Conservation (phyloP, 2,113 vertebrate species). For the Ciconia maguari region DNA sequence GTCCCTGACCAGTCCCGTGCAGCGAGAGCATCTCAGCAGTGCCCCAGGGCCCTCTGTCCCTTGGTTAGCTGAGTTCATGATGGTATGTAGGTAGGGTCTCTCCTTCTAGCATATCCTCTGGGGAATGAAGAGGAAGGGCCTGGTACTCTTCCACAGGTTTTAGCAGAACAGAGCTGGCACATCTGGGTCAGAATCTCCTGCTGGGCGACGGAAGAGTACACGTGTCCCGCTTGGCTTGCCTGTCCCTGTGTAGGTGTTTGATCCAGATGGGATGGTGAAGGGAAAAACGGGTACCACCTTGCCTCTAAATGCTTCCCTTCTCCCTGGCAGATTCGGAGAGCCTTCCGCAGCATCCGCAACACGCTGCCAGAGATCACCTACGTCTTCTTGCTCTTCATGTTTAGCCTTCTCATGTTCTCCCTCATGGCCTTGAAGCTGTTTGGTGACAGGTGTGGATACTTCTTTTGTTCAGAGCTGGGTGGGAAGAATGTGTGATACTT, state of each 20-base stretch:
- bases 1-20: neutral
- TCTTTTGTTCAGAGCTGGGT: neutral
- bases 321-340: conserved; percentile 82
- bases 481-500: neutral
- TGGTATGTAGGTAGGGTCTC: fast-evolving
- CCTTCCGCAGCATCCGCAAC: conserved; percentile 89
- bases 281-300: fast-evolving
- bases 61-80: neutral
- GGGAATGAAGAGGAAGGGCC: neutral
- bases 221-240: neutral
- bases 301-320: neutral
- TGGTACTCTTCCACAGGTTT: neutral
- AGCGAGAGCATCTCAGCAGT: neutral
- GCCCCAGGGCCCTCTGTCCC: neutral
- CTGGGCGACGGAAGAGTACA: neutral
- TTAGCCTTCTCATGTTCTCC: conserved; percentile 91
- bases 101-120: neutral
- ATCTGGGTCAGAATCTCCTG: neutral
- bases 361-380: conserved; percentile 88
- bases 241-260: neutral
- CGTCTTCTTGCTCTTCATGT: conserved; percentile 90
- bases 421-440: conserved; percentile 94
- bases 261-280: neutral
- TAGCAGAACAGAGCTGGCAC: neutral
- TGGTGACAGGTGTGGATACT: conserved; percentile 78